Evolutionary conservation across 2,113 vertebrate genomes (phyloP), one percentile per base, ranked within the genome.

Genomic region (Miniopterus natalensis): DNA sequence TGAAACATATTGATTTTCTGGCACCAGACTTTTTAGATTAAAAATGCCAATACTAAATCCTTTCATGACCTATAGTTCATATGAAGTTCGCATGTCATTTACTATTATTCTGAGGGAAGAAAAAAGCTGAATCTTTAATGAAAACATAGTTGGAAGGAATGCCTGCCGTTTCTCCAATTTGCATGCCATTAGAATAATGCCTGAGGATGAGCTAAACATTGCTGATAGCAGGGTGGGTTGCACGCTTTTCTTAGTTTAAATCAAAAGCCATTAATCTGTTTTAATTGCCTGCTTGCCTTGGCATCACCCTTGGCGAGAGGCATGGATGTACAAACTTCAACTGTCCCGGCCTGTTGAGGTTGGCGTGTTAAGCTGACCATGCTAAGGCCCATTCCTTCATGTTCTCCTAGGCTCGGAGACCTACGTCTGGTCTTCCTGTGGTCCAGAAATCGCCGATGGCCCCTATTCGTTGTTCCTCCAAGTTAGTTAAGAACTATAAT

Each of bases 51-150:
- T 99, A 99, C 98, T 98, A 99, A 99, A 99, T 99, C 99, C 99
- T 99, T 99, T 99, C 98, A 98, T 98, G 98, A 99, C 99, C 98
- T 98, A 98, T 99, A 98, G 99, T 99, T 99, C 99, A 99, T 97
- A 98, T 99, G 98, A 99, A 99, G 99, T 99, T 99, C 99, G 99
- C 98, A 98, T 99, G 99, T 99, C 99, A 99, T 99, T 99, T 99
- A 99, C 98, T 99, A 99, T 99, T 99, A 99, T 99, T 99, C 97
- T 99, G 98, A 45, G 86, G 70, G 68, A 8, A 49, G 90, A 98
- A 98, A 98, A 99, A 99, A 98, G 98, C 98, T 98, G 99, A 99
- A 99, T 99, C 98, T 98, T 99, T 98, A 99, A 99, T 99, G 95
- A 98, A 99, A 99, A 99, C 98, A 98, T 97, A 98, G 98, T 99